Base-by-base conservation (phyloP, 1,140 invertebrate genomes). In the Chymomyza costata region DNA sequence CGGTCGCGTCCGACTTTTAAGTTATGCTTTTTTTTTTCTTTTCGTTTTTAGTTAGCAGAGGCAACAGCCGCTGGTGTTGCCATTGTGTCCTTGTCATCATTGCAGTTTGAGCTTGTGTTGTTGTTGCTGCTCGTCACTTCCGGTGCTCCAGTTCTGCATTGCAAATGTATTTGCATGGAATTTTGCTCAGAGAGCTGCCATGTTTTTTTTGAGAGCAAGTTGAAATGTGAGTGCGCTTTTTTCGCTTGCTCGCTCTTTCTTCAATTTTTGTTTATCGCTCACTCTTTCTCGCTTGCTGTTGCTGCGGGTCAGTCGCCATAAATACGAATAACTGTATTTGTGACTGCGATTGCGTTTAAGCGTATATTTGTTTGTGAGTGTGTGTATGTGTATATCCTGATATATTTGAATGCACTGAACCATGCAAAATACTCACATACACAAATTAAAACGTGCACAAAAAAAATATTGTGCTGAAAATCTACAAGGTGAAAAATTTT, bases 131-230 rank as follows among this genome's bases (percentile, higher is more conserved):
- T 57, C 17, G 59, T 59, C 48, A 65, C 50, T 70, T 70, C 60
- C 66, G 61, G 61, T 64, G 67, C 55, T 70, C 66, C 61, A 70
- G 49, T 70, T 70, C 61, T 70, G 60, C 50, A 69, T 65, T 70
- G 64, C 65, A 68, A 68, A 68, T 68, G 52, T 51, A 61, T 55
- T 66, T 52, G 39, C n/a, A n/a, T n/a, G n/a, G n/a, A n/a, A n/a
- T n/a, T n/a, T n/a, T n/a, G 35, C 44, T 51, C 40, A 17, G 17
- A 8, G 32, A 19, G 21, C 15, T 69, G 49, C 45, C 35, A 39
- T 55, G 54, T 52, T 38, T 60, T 53, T 17, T 39, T 11, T 10
- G n/a, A n/a, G n/a, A n/a, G n/a, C n/a, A n/a, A n/a, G n/a, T n/a
- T n/a, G n/a, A n/a, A n/a, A n/a, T n/a, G n/a, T n/a, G n/a, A n/a